Conservation (phyloP, 2,113 vertebrate genomes). For the Amia ocellicauda region DNA sequence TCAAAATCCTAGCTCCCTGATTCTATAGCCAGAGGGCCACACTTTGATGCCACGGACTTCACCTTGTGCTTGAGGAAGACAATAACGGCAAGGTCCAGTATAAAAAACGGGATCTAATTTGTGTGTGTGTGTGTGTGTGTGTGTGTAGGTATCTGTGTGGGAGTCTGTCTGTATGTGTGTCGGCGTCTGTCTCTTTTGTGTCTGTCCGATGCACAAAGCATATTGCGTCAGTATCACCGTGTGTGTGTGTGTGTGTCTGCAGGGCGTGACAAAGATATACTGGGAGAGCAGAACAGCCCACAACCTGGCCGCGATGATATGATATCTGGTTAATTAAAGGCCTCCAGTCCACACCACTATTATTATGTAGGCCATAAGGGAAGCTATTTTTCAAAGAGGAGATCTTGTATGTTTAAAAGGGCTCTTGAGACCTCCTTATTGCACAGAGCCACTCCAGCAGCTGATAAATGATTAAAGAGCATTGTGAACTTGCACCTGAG, state of each 20-base stretch:
- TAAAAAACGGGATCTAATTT: too few species aligned
- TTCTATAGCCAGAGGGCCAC: too few species aligned
- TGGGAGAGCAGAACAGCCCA: slow-evolving; percentile 29
- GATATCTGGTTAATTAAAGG: slow-evolving; percentile 46
- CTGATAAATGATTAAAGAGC: slow-evolving; percentile 63
- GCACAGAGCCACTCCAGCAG: slow-evolving; percentile 32
- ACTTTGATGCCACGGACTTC: too few species aligned
- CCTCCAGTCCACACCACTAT: slow-evolving; percentile 11
- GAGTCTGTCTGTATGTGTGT: too few species aligned
- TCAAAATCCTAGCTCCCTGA: too few species aligned
- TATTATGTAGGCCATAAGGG: slow-evolving; percentile 28
- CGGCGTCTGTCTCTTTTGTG: too few species aligned
- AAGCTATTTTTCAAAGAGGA: slow-evolving; percentile 41
- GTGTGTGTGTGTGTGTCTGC: slow-evolving; percentile 38
- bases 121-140: neutral
- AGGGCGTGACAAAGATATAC: slow-evolving; percentile 26
- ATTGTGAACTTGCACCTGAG: slow-evolving; percentile 49
- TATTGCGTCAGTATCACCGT: too few species aligned
- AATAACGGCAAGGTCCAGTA: too few species aligned
- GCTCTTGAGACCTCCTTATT: slow-evolving; percentile 38
- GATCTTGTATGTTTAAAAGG: slow-evolving; percentile 35
- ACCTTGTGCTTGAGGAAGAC: too few species aligned
- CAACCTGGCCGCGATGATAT: slow-evolving; percentile 36
- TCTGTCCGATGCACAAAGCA: too few species aligned
- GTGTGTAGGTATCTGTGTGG: slow-evolving; percentile 2